Percentiles rank a stretch among this genome's conserved stretches.
Evolutionary conservation across 2,888 invertebrate genomes (phyloP).

Genomic region (Theretra japonica): DNA sequence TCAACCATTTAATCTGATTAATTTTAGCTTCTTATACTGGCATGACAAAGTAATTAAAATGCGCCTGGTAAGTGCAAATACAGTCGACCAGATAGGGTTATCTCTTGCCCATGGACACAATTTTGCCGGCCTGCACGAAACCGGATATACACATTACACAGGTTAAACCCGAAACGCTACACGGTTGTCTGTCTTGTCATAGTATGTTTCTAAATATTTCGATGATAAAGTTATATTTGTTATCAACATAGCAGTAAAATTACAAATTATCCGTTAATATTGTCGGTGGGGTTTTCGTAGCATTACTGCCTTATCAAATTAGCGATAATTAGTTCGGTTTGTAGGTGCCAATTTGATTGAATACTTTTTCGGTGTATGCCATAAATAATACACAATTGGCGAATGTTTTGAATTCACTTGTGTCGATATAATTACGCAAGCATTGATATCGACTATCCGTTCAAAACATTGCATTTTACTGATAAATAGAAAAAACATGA

Average conservation of each 20-base stretch:
- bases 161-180: too few species aligned
- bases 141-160: too few species aligned
- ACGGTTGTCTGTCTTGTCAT: too few species aligned
- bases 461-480: constrained; percentile 3
- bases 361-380: constrained; percentile 25
- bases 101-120: too few species aligned
- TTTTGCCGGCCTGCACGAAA: too few species aligned
- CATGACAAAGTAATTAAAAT: too few species aligned
- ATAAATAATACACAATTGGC: not conserved
- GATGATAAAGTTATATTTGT: constrained; percentile 5
- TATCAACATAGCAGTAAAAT: not conserved
- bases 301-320: constrained; percentile 45
- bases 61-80: too few species aligned
- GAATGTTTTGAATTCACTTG: constrained; percentile 2
- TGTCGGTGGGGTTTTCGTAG: constrained; percentile 46
- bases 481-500: not conserved
- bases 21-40: too few species aligned
- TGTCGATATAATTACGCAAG: not conserved
- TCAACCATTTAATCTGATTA: too few species aligned
- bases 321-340: constrained; percentile 35
- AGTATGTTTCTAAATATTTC: not conserved
- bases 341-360: constrained; percentile 27
- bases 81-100: too few species aligned
- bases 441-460: not conserved
- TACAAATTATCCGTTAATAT: constrained; percentile 32